Conservation (phyloP, 1,140 invertebrate genomes). For the Bombus terrestris region DNA sequence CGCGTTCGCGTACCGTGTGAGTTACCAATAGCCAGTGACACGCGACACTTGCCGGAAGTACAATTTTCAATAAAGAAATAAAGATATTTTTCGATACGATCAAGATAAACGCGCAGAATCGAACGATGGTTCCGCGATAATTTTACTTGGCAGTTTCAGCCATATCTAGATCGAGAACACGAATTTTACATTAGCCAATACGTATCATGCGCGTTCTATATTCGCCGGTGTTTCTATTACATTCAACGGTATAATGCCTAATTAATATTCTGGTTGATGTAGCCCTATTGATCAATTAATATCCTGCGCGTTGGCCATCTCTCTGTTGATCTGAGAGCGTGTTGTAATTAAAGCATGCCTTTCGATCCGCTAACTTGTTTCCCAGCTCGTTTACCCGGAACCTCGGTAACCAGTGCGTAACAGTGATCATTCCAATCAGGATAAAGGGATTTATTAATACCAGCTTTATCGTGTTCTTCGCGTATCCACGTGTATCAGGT, state of each 20-base stretch:
- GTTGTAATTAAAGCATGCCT: neutral
- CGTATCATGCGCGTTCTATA: too few species aligned
- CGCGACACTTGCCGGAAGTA: neutral
- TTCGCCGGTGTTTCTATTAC: too few species aligned
- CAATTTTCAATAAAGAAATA: neutral
- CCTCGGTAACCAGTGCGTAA: neutral
- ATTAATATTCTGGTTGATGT: too few species aligned
- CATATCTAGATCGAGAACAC: neutral
- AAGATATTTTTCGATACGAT: neutral
- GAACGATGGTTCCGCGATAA: neutral
- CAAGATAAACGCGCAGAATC: neutral
- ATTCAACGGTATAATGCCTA: too few species aligned
- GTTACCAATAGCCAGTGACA: too few species aligned
- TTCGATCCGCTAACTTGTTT: neutral
- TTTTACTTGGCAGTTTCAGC: neutral
- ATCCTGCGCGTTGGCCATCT: neutral
- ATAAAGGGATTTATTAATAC: conserved; percentile 16
- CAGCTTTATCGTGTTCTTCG: neutral
- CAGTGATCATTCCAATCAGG: neutral
- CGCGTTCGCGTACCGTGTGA: neutral
- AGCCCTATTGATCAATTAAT: neutral
- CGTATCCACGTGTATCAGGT: neutral
- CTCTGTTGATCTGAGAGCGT: neutral
- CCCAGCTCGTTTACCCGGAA: conserved; percentile 26
- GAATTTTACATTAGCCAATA: neutral